A percentile compares a stretch with the other conserved stretches of the same genome.
Conservation (phyloP, 2,888 invertebrate species). For the Mesochorus sp. region DNA sequence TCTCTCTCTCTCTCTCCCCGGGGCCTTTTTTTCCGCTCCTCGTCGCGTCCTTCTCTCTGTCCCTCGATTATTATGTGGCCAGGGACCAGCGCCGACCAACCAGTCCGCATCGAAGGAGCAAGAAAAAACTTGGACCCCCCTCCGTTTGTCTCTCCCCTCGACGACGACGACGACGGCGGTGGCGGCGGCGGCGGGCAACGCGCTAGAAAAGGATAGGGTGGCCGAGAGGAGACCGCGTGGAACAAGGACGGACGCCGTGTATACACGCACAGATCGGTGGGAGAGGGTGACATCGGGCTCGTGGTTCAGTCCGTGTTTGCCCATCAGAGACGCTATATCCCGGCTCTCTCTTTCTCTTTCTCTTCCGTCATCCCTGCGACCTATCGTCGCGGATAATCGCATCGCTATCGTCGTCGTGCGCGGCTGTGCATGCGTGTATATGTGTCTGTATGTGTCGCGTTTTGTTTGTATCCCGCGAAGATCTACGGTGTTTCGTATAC, state of each 20-base stretch:
- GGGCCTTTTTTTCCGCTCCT: conserved; percentile 5
- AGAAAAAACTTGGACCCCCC: background rate
- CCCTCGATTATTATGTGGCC: conserved; percentile 66
- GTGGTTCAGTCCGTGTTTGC: conserved; percentile 81
- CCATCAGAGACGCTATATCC: conserved; percentile 78
- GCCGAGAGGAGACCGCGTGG: conserved; percentile 56
- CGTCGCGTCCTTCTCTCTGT: conserved; percentile 50
- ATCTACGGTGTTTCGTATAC: too few species aligned
- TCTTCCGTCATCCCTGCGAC: too few species aligned
- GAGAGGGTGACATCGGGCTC: conserved; percentile 77
- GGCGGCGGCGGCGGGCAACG: conserved; percentile 56
- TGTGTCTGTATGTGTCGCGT: background rate
- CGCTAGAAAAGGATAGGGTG: conserved; percentile 66
- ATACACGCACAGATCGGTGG: conserved; percentile 71
- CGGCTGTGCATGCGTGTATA: conserved; percentile 23
- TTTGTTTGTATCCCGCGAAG: background rate
- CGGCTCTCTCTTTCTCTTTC: conserved; percentile 53
- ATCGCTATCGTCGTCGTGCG: conserved; percentile 39
- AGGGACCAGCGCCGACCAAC: conserved; percentile 63
- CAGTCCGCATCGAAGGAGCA: conserved; percentile 52
- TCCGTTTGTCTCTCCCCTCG: too few species aligned
- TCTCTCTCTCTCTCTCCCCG: conserved; percentile 16
- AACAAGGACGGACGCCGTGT: conserved; percentile 65
- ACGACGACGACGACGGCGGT: too few species aligned
- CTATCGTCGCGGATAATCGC: conserved; percentile 17